Conservation (phyloP, 1,140 invertebrate genomes). For the Drosophila busckii region DNA sequence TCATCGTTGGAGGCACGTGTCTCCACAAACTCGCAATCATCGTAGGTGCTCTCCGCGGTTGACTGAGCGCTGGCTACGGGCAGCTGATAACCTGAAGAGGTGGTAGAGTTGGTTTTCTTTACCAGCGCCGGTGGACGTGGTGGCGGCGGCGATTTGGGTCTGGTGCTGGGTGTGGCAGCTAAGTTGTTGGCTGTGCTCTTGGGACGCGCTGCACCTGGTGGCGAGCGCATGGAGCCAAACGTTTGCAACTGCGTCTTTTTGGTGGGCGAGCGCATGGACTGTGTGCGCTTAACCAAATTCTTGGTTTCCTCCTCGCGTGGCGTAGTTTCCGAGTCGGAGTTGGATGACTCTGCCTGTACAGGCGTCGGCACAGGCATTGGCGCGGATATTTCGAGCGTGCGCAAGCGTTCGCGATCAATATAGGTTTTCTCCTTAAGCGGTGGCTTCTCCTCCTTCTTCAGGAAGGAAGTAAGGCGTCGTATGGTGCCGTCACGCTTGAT, state of each 20-base stretch:
- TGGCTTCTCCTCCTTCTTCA: slow-evolving; percentile 83
- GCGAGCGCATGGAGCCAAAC: slow-evolving; percentile 89
- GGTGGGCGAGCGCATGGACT: slow-evolving; percentile 86
- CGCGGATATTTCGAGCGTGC: slow-evolving; percentile 89
- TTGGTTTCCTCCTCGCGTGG: slow-evolving; percentile 70
- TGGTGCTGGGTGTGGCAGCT: slow-evolving; percentile 50
- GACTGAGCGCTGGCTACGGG: slow-evolving; percentile 79
- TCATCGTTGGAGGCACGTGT: slow-evolving; percentile 83
- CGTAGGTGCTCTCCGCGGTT: slow-evolving; percentile 82
- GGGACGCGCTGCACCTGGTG: slow-evolving; percentile 82
- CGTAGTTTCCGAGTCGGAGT: slow-evolving; percentile 71
- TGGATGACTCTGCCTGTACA: slow-evolving; percentile 58
- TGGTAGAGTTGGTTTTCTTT: slow-evolving; percentile 74
- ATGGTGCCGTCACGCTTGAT: slow-evolving; percentile 82
- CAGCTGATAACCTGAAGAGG: slow-evolving; percentile 65
- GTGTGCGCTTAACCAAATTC: slow-evolving; percentile 83
- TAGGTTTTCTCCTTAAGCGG: slow-evolving; percentile 83
- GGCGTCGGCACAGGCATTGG: slow-evolving; percentile 82
- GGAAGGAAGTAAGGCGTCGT: slow-evolving; percentile 87
- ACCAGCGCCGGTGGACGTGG: slow-evolving; percentile 79
- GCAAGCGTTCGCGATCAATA: slow-evolving; percentile 84
- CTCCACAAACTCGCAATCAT: slow-evolving; percentile 87
- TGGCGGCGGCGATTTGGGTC: slow-evolving; percentile 84
- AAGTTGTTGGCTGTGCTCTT: slow-evolving; percentile 81
- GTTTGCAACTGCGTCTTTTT: slow-evolving; percentile 82